A percentile compares a stretch with the other conserved stretches of the same genome.
Evolutionary conservation across 2,888 invertebrate species (phyloP).

Genomic region (Hydriomena furcata): DNA sequence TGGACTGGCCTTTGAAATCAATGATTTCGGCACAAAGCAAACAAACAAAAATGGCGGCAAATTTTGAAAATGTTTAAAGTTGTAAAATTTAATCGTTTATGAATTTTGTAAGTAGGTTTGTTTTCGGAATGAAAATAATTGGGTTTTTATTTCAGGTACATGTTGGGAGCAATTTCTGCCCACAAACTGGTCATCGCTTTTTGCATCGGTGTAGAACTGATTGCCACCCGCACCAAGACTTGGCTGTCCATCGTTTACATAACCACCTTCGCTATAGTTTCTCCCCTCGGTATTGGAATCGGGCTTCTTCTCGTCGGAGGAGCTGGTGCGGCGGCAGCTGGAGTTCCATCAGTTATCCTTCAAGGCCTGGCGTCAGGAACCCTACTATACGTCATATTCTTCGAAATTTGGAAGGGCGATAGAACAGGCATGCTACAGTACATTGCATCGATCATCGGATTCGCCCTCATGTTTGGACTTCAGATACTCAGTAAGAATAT

Average conservation of each 20-base stretch:
- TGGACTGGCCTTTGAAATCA: too few species aligned
- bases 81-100: too few species aligned
- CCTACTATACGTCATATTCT: conserved; percentile 97
- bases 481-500: conserved; percentile 83
- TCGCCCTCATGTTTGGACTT: conserved; percentile 88
- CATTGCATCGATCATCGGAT: conserved; percentile 86
- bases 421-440: conserved; percentile 86
- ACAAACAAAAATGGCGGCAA: too few species aligned
- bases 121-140: too few species aligned
- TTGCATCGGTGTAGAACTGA: conserved; percentile 93
- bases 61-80: too few species aligned
- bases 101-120: too few species aligned
- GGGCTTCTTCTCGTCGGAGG: conserved; percentile 86
- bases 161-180: conserved; percentile 92
- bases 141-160: conserved; percentile 81
- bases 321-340: conserved; percentile 81
- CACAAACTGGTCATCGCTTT: conserved; percentile 95
- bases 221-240: conserved; percentile 87
- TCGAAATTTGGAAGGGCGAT: conserved; percentile 90
- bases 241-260: conserved; percentile 86
- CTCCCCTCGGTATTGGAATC: conserved; percentile 91
- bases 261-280: conserved; percentile 90
- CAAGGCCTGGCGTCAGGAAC: conserved; percentile 97
- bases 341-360: conserved; percentile 85
- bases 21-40: too few species aligned